A percentile compares a stretch with the other conserved stretches of the same genome.
Conservation (phyloP, 2,797 vertebrate genomes). For the Poecilia picta region DNA sequence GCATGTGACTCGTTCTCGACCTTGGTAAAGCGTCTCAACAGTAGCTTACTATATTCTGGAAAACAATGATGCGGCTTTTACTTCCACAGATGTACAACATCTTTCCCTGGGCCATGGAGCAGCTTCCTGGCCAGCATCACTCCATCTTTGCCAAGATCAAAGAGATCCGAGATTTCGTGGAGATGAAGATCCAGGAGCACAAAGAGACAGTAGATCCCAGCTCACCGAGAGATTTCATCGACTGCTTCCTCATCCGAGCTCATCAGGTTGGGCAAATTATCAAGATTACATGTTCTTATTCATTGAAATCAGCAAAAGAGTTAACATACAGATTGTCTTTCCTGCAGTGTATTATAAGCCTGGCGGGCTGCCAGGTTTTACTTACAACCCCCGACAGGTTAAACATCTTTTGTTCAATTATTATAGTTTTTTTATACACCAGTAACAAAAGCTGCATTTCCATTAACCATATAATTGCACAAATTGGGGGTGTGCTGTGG, state of each 20-base stretch:
- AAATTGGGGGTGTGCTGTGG: too few species aligned
- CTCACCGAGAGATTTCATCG: constrained; percentile 75
- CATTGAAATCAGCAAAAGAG: neutral
- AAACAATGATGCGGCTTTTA: constrained; percentile 1
- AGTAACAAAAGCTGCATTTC: too few species aligned
- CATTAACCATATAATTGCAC: too few species aligned
- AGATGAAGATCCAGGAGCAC: constrained; percentile 67
- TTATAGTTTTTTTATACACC: neutral
- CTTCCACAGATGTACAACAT: constrained; percentile 69
- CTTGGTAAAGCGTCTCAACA: too few species aligned
- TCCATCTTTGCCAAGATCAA: constrained; percentile 14
- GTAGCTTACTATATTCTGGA: neutral
- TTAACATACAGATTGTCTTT: too few species aligned
- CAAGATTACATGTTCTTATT: neutral
- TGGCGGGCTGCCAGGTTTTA: too few species aligned
- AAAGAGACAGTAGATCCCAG: constrained; percentile 62
- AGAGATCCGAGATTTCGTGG: constrained; percentile 63
- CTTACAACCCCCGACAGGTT: neutral
- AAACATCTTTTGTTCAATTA: neutral
- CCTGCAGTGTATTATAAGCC: too few species aligned
- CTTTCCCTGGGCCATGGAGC: constrained; percentile 72
- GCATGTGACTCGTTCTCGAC: too few species aligned
- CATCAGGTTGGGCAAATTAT: constrained; percentile 53
- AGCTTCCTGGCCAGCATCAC: constrained; percentile 67
- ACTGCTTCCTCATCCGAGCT: constrained; percentile 78